Conservation (phyloP, 1,140 invertebrate species). For the Pseudomyrmex sp. region DNA sequence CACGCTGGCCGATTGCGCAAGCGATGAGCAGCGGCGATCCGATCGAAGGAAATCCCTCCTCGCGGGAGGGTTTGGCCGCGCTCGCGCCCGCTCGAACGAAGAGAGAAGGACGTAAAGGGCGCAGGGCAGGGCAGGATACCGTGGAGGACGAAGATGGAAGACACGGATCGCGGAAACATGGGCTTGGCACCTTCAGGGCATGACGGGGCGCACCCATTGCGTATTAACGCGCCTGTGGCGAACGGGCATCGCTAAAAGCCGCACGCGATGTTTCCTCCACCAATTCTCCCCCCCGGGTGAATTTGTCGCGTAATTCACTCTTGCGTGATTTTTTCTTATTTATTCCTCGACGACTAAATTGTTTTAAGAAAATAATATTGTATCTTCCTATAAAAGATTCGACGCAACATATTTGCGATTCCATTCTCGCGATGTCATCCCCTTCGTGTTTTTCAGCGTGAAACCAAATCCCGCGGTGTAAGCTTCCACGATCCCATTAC, state of each 20-base stretch:
- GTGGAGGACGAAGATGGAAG: conserved; percentile 65
- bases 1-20: conserved; percentile 48
- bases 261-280: background rate
- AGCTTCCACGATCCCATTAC: conserved; percentile 35
- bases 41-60: conserved; percentile 55
- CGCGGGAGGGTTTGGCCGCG: conserved; percentile 20
- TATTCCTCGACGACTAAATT: no score
- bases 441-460: background rate
- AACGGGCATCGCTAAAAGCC: conserved; percentile 16
- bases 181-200: conserved; percentile 64
- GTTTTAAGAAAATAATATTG: background rate
- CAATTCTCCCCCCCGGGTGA: background rate
- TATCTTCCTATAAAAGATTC: background rate
- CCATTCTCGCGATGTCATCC: background rate
- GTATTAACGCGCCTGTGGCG: conserved; percentile 51
- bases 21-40: conserved; percentile 28
- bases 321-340: background rate
- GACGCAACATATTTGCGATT: background rate
- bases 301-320: background rate
- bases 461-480: background rate
- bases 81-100: conserved; percentile 12
- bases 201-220: conserved; percentile 51
- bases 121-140: conserved; percentile 48
- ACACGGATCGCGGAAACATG: conserved; percentile 54
- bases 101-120: conserved; percentile 46